Evolutionary conservation across 1,140 invertebrate genomes (phyloP), one percentile per base, ranked within the genome.

Genomic region (Gryon sp.): DNA sequence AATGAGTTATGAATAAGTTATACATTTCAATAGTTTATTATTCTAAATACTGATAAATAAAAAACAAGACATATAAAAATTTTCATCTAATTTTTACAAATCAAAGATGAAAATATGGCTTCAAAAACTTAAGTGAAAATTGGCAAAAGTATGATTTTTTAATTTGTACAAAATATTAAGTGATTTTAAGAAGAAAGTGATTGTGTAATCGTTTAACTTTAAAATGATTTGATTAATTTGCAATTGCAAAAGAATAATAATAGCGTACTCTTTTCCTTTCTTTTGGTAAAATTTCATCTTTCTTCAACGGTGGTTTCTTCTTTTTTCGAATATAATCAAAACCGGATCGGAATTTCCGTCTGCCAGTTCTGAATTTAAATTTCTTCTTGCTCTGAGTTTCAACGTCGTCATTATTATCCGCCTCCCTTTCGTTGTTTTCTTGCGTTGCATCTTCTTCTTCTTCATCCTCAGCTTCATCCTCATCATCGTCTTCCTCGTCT

Each of bases 281-380:
- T 28, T 89, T 88, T 0, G 83, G 73, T n/a, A 82, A 30, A 34
- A 80, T 63, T 3, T 86, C 86, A 7, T 88, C 88, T 32, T 87
- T 88, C 34, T 88, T 88, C 26, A 89, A 72, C 1, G 90, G 88
- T 63, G 69, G 55, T 41, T 92, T 94, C 84, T 96, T 96, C 90
- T 96, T 96, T 78, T 96, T 96, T 8, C 95, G 88, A 32, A 96
- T 95, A 63, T 96, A 97, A 89, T 96, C 95, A 85, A 97, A 96
- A 2, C 95, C 94, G 4, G 93, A 93, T 50, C 93, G 92, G 65
- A 93, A 90, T 86, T 93, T 90, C 22, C 93, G 84, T 12, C 92
- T 86, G 4, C 90, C 89, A 26, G 88, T 90, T 53, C 89, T 87
- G 3, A 90, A 81, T 76, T 91, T 88, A 5, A 90, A 82, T 74